Conservation (phyloP, 2,797 vertebrate species). For the Syngnathus rostellatus region DNA sequence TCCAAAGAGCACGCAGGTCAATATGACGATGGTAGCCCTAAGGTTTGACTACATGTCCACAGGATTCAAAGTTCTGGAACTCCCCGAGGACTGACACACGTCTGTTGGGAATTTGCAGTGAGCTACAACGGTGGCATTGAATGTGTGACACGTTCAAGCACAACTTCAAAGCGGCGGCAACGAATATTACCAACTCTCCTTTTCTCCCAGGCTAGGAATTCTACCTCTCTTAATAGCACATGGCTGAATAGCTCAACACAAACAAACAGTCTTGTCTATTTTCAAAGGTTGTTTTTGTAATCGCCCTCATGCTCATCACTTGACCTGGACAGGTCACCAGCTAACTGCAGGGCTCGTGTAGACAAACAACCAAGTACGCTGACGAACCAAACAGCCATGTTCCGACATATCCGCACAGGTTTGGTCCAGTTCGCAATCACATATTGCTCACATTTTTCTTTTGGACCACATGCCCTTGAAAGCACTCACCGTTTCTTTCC, state of each 20-base stretch:
- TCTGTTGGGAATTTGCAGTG: not conserved
- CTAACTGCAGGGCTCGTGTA: not conserved
- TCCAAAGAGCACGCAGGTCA: not conserved
- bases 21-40: not conserved
- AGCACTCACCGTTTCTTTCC: conserved; percentile 36
- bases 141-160: not conserved
- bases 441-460: not conserved
- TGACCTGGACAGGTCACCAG: not conserved
- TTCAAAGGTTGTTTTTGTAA: not conserved
- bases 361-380: too few relatives aligned
- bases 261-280: not conserved
- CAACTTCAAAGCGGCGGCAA: not conserved
- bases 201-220: not conserved
- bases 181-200: not conserved
- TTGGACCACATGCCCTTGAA: conserved; percentile 53
- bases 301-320: not conserved
- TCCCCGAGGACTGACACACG: not conserved
- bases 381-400: too few relatives aligned
- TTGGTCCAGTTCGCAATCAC: not conserved
- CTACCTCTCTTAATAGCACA: not conserved
- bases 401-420: too few relatives aligned
- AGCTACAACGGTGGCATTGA: not conserved
- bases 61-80: not conserved
- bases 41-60: not conserved
- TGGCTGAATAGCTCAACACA: not conserved